Conservation (phyloP, 2,113 vertebrate species). For the Chlorocebus sabaeus region DNA sequence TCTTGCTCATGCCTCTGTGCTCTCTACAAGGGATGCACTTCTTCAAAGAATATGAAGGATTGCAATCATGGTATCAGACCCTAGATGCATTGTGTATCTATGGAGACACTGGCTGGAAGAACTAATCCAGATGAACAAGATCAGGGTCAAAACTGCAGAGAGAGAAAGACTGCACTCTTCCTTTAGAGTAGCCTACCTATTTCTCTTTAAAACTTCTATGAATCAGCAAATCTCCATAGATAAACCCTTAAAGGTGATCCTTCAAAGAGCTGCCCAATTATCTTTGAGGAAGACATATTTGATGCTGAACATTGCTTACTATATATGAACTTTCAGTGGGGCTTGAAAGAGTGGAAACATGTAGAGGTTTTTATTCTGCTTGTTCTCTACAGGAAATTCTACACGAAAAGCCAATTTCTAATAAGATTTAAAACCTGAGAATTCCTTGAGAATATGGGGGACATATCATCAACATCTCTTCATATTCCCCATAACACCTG, state of each 20-base stretch:
- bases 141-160: not conserved
- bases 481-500: not conserved
- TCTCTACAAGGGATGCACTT: not conserved
- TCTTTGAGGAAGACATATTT: constrained; percentile 3
- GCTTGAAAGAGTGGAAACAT: not conserved
- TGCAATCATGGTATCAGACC: not conserved
- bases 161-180: not conserved
- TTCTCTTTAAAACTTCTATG: not conserved
- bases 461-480: not conserved
- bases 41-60: not conserved
- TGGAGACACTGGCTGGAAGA: not conserved
- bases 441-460: not conserved
- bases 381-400: not conserved
- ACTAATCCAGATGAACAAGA: not conserved
- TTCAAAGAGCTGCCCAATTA: not conserved
- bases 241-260: not conserved
- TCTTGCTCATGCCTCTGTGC: not conserved
- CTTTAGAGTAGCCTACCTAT: not conserved
- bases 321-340: not conserved
- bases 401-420: not conserved
- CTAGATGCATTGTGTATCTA: not conserved
- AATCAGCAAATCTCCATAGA: not conserved
- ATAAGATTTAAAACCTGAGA: not conserved
- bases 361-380: not conserved
- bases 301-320: not conserved